phyloP scores from a whole-genome alignment of 35 echinoderm and acorn worm genomes.

The Ophiothrix spiculata region DNA sequence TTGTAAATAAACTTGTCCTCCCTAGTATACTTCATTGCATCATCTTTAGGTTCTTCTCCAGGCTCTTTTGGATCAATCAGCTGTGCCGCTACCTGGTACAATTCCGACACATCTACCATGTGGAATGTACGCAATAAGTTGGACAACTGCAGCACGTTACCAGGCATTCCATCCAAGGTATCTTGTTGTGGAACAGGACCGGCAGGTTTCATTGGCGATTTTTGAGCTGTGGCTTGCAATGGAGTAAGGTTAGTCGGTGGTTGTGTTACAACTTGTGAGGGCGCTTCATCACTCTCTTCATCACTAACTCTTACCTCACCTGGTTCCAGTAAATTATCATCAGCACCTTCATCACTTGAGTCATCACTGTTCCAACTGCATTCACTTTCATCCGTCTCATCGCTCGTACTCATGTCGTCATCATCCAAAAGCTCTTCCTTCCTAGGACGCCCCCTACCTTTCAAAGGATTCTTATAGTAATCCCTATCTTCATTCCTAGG shows the following conservation, averaged over 20 bases:
- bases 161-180: constrained; percentile 16
- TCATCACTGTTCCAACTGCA: constrained; percentile 32
- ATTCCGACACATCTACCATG: constrained; percentile 27
- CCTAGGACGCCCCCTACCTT: background rate
- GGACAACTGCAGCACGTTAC: constrained; percentile 29
- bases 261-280: background rate
- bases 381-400: constrained; percentile 1
- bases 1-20: constrained; percentile 35
- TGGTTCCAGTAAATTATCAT: background rate
- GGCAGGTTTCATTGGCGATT: too few species aligned
- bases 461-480: constrained; percentile 12
- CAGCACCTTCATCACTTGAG: background rate
- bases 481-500: background rate
- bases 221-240: background rate
- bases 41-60: constrained; percentile 12
- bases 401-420: background rate
- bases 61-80: constrained; percentile 43
- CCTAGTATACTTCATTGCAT: constrained; percentile 23
- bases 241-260: background rate
- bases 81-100: constrained; percentile 36
- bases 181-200: constrained; percentile 10
- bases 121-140: constrained; percentile 27
- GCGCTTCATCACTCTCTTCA: background rate
- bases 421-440: background rate
- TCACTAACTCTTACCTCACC: background rate